Conservation (phyloP, 2,888 invertebrate species). For the Drosophila algonquin region DNA sequence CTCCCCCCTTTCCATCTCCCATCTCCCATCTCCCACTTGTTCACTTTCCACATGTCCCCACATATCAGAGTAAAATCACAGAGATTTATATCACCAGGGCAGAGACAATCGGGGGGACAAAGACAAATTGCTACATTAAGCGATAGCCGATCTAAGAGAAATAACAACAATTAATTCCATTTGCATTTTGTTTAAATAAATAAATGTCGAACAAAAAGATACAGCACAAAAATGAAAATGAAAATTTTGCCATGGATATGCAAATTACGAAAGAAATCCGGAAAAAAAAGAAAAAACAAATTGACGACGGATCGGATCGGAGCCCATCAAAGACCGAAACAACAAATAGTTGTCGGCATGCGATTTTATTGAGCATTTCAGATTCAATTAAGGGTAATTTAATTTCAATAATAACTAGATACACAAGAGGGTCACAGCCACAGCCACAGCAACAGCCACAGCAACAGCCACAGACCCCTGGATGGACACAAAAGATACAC, state of each 20-base stretch:
- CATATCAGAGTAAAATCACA: slow-evolving; percentile 31
- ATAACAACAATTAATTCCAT: slow-evolving; percentile 73
- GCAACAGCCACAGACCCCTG: slow-evolving; percentile 17
- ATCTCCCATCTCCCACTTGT: background rate
- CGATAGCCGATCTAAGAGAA: slow-evolving; percentile 66
- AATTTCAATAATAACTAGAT: slow-evolving; percentile 78
- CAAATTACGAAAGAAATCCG: slow-evolving; percentile 61
- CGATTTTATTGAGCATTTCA: slow-evolving; percentile 79
- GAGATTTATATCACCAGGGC: slow-evolving; percentile 33
- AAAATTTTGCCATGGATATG: slow-evolving; percentile 62
- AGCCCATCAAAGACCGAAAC: slow-evolving; percentile 59
- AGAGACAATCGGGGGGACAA: slow-evolving; percentile 51
- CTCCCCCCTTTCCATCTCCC: background rate
- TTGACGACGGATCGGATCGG: slow-evolving; percentile 12
- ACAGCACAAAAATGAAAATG: slow-evolving; percentile 42
- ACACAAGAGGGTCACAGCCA: slow-evolving; percentile 42
- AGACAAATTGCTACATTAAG: slow-evolving; percentile 73
- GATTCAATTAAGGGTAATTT: slow-evolving; percentile 79
- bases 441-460: background rate
- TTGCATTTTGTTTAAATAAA: slow-evolving; percentile 65
- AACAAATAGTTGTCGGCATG: slow-evolving; percentile 74
- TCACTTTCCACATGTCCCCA: slow-evolving; percentile 15
- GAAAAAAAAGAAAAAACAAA: slow-evolving; percentile 21
- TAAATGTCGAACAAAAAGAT: slow-evolving; percentile 10
- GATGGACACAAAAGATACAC: slow-evolving; percentile 31